Conservation (phyloP, 2,113 vertebrate genomes). For the Athene noctua region DNA sequence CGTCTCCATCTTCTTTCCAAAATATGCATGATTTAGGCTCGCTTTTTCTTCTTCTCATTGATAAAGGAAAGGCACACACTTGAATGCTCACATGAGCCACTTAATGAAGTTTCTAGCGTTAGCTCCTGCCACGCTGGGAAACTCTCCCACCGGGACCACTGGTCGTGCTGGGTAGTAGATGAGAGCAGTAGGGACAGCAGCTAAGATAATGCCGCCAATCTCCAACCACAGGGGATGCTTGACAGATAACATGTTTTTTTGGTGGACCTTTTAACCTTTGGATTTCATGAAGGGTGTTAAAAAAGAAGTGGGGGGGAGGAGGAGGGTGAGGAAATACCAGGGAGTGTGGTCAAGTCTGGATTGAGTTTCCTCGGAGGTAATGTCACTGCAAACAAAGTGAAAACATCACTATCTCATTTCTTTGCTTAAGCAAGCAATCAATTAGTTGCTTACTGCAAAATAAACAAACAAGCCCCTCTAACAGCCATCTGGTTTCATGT, state of each 20-base stretch:
- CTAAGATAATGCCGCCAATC: constrained; percentile 7
- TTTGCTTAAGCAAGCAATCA: constrained; percentile 17
- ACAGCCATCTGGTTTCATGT: neutral
- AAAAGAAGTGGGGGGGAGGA: neutral
- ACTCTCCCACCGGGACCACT: neutral
- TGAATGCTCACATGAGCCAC: neutral
- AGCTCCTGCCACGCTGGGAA: neutral
- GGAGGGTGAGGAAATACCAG: neutral
- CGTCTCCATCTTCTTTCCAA: neutral
- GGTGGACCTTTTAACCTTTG: constrained; percentile 17
- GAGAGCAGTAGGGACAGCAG: neutral
- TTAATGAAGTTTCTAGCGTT: constrained; percentile 4
- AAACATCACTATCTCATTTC: constrained; percentile 2
- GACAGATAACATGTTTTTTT: neutral
- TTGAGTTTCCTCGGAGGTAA: neutral
- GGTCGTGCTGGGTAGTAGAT: neutral
- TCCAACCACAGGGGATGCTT: neutral
- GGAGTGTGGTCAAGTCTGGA: neutral
- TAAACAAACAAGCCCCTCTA: constrained; percentile 7
- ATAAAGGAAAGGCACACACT: constrained; percentile 11
- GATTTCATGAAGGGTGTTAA: constrained; percentile 7
- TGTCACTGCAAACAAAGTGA: constrained; percentile 21
- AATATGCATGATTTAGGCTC: neutral
- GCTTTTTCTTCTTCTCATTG: neutral
- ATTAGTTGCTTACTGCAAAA: constrained; percentile 33